phyloP scores from a whole-genome alignment of 2,113 vertebrate genomes.

The Eurypyga helias region DNA sequence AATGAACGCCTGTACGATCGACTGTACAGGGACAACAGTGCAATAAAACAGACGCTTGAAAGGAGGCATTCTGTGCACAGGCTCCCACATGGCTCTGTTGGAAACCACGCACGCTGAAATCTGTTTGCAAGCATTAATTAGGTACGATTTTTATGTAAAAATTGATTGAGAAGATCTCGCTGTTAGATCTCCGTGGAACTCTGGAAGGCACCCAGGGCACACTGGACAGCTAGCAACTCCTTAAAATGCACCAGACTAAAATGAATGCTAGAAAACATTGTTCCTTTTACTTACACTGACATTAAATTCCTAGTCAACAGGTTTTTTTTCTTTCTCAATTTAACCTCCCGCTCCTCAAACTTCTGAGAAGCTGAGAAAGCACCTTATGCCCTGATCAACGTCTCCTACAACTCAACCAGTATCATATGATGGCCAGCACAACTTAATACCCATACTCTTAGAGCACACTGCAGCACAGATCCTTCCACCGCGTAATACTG shows the following conservation, averaged over 20 bases:
- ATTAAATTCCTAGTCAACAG: neutral
- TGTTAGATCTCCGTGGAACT: neutral
- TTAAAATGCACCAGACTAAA: neutral
- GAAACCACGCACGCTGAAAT: neutral
- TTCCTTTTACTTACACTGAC: neutral
- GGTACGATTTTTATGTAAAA: neutral
- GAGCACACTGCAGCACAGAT: neutral
- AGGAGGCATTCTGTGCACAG: neutral
- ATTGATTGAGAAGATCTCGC: neutral
- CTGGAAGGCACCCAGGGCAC: neutral
- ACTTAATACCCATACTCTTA: neutral
- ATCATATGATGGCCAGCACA: neutral
- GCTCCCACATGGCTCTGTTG: neutral
- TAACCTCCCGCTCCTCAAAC: neutral
- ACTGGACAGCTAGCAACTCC: neutral
- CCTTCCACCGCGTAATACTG: neutral
- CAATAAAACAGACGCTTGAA: neutral
- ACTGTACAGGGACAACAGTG: neutral
- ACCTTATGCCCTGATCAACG: neutral
- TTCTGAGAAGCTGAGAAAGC: neutral
- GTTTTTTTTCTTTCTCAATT: neutral
- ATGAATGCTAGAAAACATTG: neutral
- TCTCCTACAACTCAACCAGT: neutral
- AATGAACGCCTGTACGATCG: neutral
- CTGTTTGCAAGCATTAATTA: neutral